These are phyloP conservation scores for Trichonephila clavata DNA, from an alignment of 1,140 invertebrate genomes.

Conservation along the genomic window DNA sequence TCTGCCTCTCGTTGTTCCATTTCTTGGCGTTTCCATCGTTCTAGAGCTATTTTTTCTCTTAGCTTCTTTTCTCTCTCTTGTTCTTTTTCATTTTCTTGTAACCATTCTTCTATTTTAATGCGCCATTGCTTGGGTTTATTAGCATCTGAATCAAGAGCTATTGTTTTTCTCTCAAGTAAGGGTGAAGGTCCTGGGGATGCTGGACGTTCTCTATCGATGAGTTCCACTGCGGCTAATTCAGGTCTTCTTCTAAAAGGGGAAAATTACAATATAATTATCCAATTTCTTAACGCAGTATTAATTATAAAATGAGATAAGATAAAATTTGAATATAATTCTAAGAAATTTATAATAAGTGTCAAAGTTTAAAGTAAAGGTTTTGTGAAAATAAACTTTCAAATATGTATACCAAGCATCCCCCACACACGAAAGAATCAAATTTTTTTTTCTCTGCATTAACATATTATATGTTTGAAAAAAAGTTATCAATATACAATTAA, in stretches of 20 bases:
- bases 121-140: slow-evolving; percentile 86
- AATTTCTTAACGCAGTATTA: neutral
- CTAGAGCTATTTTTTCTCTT: slow-evolving; percentile 69
- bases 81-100: slow-evolving; percentile 92
- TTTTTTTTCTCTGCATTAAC: no score
- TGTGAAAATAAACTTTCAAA: no score
- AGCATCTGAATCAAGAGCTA: slow-evolving; percentile 7
- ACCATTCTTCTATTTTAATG: slow-evolving; percentile 94
- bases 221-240: slow-evolving; percentile 87
- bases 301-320: no score
- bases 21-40: slow-evolving; percentile 77
- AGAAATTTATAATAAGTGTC: no score
- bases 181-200: slow-evolving; percentile 85
- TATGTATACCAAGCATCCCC: no score
- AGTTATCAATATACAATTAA: no score
- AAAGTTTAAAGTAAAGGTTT: no score
- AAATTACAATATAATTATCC: neutral
- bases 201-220: slow-evolving; percentile 87
- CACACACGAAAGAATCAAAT: no score
- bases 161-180: slow-evolving; percentile 78
- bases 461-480: no score
- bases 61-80: slow-evolving; percentile 81
- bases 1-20: slow-evolving; percentile 69
- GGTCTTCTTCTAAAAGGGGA: slow-evolving; percentile 83
- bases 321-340: no score